Evolutionary conservation across 2,113 vertebrate genomes (phyloP), one percentile per base, ranked within the genome.

Genomic region (Brienomyrus brachyistius): DNA sequence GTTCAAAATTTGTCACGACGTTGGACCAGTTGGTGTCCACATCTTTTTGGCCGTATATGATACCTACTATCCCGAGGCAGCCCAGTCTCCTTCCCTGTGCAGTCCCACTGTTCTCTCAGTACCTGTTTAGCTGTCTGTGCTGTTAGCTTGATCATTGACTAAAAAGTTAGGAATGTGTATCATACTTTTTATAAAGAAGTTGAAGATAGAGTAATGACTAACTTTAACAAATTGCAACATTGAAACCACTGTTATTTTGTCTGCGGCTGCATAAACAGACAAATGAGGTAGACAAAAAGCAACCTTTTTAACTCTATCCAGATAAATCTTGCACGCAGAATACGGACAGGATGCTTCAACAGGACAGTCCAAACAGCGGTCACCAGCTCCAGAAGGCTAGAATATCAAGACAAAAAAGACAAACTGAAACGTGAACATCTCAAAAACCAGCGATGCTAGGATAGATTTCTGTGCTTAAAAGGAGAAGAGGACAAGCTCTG

Each of bases 281-380:
- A 9, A n/a, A 51, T 5, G 21, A 52, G 2, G 47, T 19, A 11
- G 40, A 4, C 9, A 31, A 50, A 88, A 35, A 10, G 13, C 66
- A 59, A 96, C 96, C 93, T 89, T 77, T 91, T 94, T 95, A 89
- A 96, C 95, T 91, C 83, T 92, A 52, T 96, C 93, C 92, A 97
- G 90, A 85, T 97, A 97, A 91, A 97, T 96, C 93, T 96, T 97
- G 90, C 94, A 74, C 17, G 96, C 96, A 0, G 97, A 97, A 92
- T 97, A 97, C 0, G 95, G 93, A 90, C 97, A 97, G 4, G 90
- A 50, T 56, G 45, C 86, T 90, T 97, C 97, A 43, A 96, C 51
- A 47, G 95, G 89, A 92, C 97, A 97, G 45, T 96, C 93, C 52
- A 97, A 90, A 89, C 97, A 97, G 86, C 95, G 94, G 87, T 92